Base-by-base conservation (phyloP, 2,888 invertebrate genomes). In the Biston stratarius region DNA sequence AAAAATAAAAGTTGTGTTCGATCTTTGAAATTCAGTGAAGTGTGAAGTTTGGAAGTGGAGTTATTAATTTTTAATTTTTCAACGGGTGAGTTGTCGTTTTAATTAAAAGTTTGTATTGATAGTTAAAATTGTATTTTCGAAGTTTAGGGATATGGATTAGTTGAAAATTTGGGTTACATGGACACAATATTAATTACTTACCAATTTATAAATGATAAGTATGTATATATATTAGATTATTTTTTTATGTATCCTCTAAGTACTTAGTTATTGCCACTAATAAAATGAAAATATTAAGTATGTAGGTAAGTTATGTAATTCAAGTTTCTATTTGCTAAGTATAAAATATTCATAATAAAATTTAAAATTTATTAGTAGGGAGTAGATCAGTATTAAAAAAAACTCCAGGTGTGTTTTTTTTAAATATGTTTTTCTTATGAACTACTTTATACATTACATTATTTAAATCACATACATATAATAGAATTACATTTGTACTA, bases 31-130 rank as follows among this genome's bases (percentile, higher is more conserved):
- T 59, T 57, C 42, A 64, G 71, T 71, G 71, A 61, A 62, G 64
- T 66, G 67, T 63, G 63, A 65, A 62, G 61, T 67, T 67, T 42
- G 42, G 40, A 38, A 61, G 51, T 66, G 61, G 52, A 62, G 61
- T 67, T 61, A 44, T 62, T 36, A 33, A 67, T 42, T 62, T 58
- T 58, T 38, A 24, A 61, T 52, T 61, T 61, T 33, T 49, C n/a
- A 48, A 56, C 33, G 61, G 67, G 67, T 67, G 38, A 67, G 67
- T 67, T 53, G 44, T 45, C 12, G 42, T 33, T 57, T 38, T 36
- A 42, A 57, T 57, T 45, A 57, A 51, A 63, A 63, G 51, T 65
- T 60, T 47, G 14, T 6, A 45, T 51, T 33, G 47, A 38, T 59
- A 64, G 64, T 58, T 59, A 42, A 24, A 34, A 52, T 52, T 44